Base-by-base conservation (phyloP, 1,140 invertebrate genomes). In the Leguminivora glycinivorella region DNA sequence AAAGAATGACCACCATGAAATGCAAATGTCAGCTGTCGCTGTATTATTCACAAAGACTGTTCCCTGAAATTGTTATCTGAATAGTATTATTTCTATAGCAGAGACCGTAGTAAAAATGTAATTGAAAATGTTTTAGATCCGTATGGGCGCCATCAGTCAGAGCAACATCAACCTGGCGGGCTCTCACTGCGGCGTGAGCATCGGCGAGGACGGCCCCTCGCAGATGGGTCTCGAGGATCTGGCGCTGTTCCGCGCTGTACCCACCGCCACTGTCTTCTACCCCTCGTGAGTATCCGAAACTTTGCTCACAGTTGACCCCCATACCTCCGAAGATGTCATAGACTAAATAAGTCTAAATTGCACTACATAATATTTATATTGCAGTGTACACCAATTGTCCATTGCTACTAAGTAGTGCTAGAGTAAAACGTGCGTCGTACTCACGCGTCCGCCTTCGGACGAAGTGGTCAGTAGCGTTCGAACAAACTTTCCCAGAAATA, bases 171-270 rank as follows among this genome's bases (percentile, higher is more conserved):
- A 99, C 89, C 98, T 99, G 88, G 97, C 95, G 66, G 96, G 96
- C 14, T 99, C 98, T 7, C 99, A 99, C 92, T 98, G 96, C 89
- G 99, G 99, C 69, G 95, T 99, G 26, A 98, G 97, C 77, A 97
- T 97, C 84, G 98, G 98, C 66, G 98, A 99, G 91, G 98, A 99
- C 93, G 99, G 99, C 4, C 98, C 99, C n/a, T 98, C 97, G 66
- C 99, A 99, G 93, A 99, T 99, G 99, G 99, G 97, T 56, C 92
- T 99, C 0, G 99, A 99, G 93, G 99, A 99, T 91, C 91, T 99
- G 43, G 97, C 98, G 0, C 95, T 99, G 94, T 99, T 99, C 94
- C 94, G 99, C 67, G 88, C 96, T 10, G 95, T 99, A 75, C 98
- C 98, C 40, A 96, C 96, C 56, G 95, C 96, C 70, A 99, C 98